Conservation (phyloP, 2,888 invertebrate species). For the Conus canariensis region DNA sequence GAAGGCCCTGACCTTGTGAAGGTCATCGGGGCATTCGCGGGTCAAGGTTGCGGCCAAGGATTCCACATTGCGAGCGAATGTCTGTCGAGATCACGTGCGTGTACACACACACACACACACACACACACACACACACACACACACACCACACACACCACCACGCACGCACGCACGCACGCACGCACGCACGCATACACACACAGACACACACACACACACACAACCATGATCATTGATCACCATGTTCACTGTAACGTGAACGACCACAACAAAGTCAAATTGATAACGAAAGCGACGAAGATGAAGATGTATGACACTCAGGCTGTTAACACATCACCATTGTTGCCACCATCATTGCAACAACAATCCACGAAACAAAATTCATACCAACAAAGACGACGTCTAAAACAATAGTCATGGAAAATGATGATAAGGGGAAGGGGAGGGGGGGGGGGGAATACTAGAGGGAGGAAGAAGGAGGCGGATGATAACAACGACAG, state of each 20-base stretch:
- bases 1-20: constrained; percentile 23
- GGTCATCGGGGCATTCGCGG: neutral
- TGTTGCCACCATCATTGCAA: too few relatives aligned
- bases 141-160: neutral
- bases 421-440: too few relatives aligned
- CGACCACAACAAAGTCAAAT: neutral
- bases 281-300: too few relatives aligned
- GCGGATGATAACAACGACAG: too few relatives aligned
- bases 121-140: neutral
- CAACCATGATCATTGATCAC: neutral
- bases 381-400: too few relatives aligned
- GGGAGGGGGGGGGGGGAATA: too few relatives aligned
- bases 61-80: neutral
- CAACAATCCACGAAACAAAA: too few relatives aligned
- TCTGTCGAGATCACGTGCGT: neutral
- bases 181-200: neutral
- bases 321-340: too few relatives aligned
- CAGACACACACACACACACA: neutral
- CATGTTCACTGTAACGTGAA: too few relatives aligned
- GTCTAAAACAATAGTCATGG: too few relatives aligned
- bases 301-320: too few relatives aligned
- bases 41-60: neutral
- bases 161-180: neutral
- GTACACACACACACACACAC: neutral
- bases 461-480: too few relatives aligned